These are phyloP conservation scores for Cephalopholis sonnerati DNA, from an alignment of 2,113 vertebrate genomes.

Conservation along the genomic window DNA sequence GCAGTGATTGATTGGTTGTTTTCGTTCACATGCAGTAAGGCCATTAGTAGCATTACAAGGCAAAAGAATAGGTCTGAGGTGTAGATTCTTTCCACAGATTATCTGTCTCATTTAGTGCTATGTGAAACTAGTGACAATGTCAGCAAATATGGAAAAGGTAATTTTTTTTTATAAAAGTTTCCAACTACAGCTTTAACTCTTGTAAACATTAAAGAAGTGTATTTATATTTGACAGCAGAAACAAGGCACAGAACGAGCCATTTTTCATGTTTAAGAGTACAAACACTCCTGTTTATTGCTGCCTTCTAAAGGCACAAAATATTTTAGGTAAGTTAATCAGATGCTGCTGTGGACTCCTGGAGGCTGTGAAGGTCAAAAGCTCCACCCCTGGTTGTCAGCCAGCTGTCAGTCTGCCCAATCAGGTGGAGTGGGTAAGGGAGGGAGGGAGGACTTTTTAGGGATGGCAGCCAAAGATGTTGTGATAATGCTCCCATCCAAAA, in stretches of 20 bases:
- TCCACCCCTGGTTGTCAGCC: conserved; percentile 74
- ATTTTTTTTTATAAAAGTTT: too few relatives aligned
- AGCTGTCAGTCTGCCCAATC: conserved; percentile 73
- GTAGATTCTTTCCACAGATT: too few relatives aligned
- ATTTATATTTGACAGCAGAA: conserved; percentile 2
- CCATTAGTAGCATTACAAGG: too few relatives aligned
- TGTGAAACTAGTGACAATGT: too few relatives aligned
- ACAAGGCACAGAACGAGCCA: not conserved
- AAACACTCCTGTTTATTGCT: conserved; percentile 30
- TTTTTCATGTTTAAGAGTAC: conserved; percentile 23
- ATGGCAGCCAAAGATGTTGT: conserved; percentile 54
- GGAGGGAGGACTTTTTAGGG: conserved; percentile 27
- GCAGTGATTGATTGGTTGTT: too few relatives aligned
- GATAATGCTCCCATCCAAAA: conserved; percentile 47
- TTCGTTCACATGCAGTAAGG: too few relatives aligned
- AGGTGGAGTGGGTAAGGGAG: conserved; percentile 33
- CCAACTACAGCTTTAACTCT: not conserved
- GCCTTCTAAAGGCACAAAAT: conserved; percentile 19
- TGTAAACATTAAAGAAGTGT: not conserved
- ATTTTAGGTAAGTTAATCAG: conserved; percentile 56
- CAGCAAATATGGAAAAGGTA: too few relatives aligned
- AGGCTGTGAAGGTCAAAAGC: conserved; percentile 80
- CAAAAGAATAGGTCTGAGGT: too few relatives aligned
- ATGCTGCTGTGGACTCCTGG: conserved; percentile 67
- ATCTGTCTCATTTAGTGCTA: too few relatives aligned